A percentile compares a stretch with the other conserved stretches of the same genome.
Evolutionary conservation across 2,888 invertebrate genomes (phyloP).

Genomic region (Caenorhabditis japonica): DNA sequence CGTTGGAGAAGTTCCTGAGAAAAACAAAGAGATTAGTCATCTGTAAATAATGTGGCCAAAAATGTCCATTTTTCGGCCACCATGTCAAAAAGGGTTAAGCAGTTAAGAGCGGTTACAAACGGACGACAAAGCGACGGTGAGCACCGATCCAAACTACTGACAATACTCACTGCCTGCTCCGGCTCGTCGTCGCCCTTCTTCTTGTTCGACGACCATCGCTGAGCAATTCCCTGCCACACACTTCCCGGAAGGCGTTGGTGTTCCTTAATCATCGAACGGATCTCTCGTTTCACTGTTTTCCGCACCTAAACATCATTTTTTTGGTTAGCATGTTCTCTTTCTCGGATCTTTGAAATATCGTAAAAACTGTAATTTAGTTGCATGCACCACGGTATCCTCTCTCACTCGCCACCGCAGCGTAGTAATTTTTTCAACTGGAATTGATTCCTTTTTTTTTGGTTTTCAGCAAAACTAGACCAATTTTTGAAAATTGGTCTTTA

Average conservation of each 20-base stretch:
- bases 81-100: background rate
- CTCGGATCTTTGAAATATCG: no score
- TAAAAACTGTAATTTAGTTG: no score
- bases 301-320: conserved; percentile 54
- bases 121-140: background rate
- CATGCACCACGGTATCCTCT: no score
- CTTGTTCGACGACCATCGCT: conserved; percentile 62
- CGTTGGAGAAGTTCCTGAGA: conserved; percentile 49
- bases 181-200: conserved; percentile 37
- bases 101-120: conserved; percentile 19
- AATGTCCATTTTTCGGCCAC: no score
- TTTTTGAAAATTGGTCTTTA: no score
- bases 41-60: no score
- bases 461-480: no score
- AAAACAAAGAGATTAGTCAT: background rate
- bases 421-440: no score
- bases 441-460: no score
- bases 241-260: conserved; percentile 75
- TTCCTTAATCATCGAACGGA: conserved; percentile 69
- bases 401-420: no score
- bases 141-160: conserved; percentile 31
- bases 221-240: conserved; percentile 70
- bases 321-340: background rate
- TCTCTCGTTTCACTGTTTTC: conserved; percentile 64
- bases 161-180: conserved; percentile 54